Conservation (phyloP, 2,113 vertebrate genomes). For the Panthera leo region DNA sequence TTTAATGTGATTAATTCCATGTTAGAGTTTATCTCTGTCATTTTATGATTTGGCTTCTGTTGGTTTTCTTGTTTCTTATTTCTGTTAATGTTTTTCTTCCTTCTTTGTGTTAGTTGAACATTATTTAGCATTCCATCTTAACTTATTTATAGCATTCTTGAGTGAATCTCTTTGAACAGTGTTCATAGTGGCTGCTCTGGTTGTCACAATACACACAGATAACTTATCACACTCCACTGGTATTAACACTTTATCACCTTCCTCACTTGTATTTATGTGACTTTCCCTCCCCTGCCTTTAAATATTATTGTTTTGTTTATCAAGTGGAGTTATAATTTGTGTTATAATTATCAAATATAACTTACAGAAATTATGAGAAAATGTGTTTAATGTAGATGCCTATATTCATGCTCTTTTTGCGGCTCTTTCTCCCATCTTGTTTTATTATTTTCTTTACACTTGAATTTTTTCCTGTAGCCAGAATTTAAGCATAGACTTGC, state of each 20-base stretch:
- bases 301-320: neutral
- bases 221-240: neutral
- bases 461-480: neutral
- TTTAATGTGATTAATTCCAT: neutral
- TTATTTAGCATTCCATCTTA: neutral
- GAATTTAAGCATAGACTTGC: neutral
- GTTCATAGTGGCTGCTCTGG: neutral
- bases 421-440: neutral
- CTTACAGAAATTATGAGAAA: neutral
- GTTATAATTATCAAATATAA: neutral
- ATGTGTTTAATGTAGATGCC: fast-evolving
- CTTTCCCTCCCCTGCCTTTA: too few species aligned
- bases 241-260: neutral
- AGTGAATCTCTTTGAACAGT: neutral
- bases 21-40: neutral
- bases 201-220: fast-evolving
- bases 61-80: neutral
- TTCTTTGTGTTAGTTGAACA: neutral
- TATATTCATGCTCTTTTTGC: neutral
- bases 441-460: neutral
- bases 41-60: neutral
- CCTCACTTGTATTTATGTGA: neutral
- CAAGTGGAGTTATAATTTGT: neutral
- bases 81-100: neutral
- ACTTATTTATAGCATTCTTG: neutral